phyloP scores from a whole-genome alignment of 2,888 invertebrate species.

The Leptinotarsa tumamoca region DNA sequence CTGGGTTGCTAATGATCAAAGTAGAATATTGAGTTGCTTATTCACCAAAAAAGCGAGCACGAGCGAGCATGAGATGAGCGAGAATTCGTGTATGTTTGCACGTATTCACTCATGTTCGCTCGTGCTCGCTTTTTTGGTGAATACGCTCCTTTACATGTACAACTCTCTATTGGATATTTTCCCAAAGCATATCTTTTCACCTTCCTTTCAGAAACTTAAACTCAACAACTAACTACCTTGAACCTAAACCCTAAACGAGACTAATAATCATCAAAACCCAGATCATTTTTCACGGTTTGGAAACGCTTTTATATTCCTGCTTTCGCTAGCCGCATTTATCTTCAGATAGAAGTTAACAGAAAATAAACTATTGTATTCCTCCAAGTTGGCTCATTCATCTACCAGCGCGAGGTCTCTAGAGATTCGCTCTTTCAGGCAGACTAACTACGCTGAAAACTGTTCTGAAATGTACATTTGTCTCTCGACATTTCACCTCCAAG shows the following conservation, averaged over 20 bases:
- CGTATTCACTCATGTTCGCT: too few species aligned
- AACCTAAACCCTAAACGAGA: neutral
- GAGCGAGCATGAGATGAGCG: too few species aligned
- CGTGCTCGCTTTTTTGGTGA: too few species aligned
- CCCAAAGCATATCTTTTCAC: too few species aligned
- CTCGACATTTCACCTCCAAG: slow-evolving; percentile 33
- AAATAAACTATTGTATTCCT: slow-evolving; percentile 26
- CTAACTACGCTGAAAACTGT: slow-evolving; percentile 38
- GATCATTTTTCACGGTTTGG: slow-evolving; percentile 16
- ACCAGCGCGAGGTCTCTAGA: slow-evolving; percentile 15
- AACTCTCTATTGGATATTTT: too few species aligned
- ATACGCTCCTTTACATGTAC: too few species aligned
- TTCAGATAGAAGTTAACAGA: slow-evolving; percentile 28
- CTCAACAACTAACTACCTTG: too few species aligned
- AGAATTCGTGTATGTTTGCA: too few species aligned
- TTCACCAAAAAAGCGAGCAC: too few species aligned
- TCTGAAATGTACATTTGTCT: slow-evolving; percentile 38
- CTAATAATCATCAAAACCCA: slow-evolving; percentile 4
- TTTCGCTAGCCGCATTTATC: slow-evolving; percentile 13
- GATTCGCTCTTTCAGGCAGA: slow-evolving; percentile 19
- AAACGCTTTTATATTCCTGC: slow-evolving; percentile 9
- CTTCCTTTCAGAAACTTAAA: too few species aligned
- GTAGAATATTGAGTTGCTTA: too few species aligned
- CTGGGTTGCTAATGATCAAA: too few species aligned
- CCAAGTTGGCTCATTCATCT: slow-evolving; percentile 17